These are phyloP conservation scores for Drosophila meridiana DNA, from an alignment of 2,888 invertebrate genomes.

Conservation along the genomic window DNA sequence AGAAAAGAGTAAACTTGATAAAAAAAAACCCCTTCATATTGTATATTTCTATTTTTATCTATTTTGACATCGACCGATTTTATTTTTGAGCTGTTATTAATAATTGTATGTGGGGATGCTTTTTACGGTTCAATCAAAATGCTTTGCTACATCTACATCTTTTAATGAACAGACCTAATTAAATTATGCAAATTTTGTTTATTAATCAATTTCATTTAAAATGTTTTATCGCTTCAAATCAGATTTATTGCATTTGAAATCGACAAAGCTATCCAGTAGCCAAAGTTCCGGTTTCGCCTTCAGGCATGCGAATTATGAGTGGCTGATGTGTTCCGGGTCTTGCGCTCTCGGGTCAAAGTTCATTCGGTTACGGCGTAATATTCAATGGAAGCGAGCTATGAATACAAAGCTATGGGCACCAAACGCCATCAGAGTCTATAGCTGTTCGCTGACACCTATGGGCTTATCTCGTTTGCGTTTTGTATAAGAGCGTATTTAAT, in stretches of 20 bases:
- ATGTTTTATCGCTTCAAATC: neutral
- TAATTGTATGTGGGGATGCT: neutral
- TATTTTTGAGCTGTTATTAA: no score
- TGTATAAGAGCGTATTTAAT: no score
- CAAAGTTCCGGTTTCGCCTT: conserved; percentile 44
- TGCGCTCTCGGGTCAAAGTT: conserved; percentile 5
- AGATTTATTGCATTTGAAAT: neutral
- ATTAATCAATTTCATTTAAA: conserved; percentile 6
- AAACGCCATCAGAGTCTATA: neutral
- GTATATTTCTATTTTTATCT: no score
- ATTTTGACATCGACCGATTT: no score
- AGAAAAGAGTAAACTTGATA: no score
- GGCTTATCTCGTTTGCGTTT: neutral
- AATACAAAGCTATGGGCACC: neutral
- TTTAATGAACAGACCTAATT: neutral
- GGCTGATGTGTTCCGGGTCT: conserved; percentile 10
- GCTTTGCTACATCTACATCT: neutral
- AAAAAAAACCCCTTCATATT: no score
- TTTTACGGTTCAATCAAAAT: neutral
- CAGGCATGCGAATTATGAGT: conserved; percentile 8
- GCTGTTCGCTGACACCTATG: neutral
- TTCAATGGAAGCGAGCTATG: neutral
- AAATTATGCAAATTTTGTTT: conserved; percentile 9
- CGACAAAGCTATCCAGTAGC: conserved; percentile 1
- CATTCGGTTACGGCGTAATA: neutral